phyloP scores from a whole-genome alignment of 2,797 vertebrate species.

The Rhinatrema bivittatum region DNA sequence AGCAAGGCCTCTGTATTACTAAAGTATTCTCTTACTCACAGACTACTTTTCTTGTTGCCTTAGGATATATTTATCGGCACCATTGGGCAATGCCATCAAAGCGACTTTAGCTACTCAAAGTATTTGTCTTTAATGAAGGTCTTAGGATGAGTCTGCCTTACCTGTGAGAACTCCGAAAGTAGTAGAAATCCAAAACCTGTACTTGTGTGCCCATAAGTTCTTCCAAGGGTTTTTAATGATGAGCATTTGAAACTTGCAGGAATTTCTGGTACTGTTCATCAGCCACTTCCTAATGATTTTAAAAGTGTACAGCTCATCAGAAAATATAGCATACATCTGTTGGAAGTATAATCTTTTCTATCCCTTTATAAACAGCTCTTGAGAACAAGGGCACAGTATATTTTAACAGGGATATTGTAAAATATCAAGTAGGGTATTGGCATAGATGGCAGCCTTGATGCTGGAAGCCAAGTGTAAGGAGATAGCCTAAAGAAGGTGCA shows the following conservation, averaged over 20 bases:
- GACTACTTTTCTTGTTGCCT: slow-evolving; percentile 39
- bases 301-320: too few relatives aligned
- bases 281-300: too few relatives aligned
- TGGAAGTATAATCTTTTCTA: too few relatives aligned
- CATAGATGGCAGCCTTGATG: too few relatives aligned
- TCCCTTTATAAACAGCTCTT: too few relatives aligned
- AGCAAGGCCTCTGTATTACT: slow-evolving; percentile 7
- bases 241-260: slow-evolving; percentile 13
- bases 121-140: not conserved
- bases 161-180: slow-evolving; percentile 5
- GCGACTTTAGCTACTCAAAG: slow-evolving; percentile 14
- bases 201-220: slow-evolving; percentile 7
- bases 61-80: slow-evolving; percentile 17
- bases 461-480: too few relatives aligned
- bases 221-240: not conserved
- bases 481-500: too few relatives aligned
- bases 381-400: too few relatives aligned
- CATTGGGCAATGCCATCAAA: slow-evolving; percentile 15
- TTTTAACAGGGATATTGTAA: too few relatives aligned
- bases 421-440: too few relatives aligned
- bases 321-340: too few relatives aligned
- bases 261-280: too few relatives aligned
- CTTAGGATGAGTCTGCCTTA: slow-evolving; percentile 2
- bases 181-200: not conserved
- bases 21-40: slow-evolving; percentile 8